Base-by-base conservation (phyloP, 2,113 vertebrate genomes). In the Tauraco erythrolophus region DNA sequence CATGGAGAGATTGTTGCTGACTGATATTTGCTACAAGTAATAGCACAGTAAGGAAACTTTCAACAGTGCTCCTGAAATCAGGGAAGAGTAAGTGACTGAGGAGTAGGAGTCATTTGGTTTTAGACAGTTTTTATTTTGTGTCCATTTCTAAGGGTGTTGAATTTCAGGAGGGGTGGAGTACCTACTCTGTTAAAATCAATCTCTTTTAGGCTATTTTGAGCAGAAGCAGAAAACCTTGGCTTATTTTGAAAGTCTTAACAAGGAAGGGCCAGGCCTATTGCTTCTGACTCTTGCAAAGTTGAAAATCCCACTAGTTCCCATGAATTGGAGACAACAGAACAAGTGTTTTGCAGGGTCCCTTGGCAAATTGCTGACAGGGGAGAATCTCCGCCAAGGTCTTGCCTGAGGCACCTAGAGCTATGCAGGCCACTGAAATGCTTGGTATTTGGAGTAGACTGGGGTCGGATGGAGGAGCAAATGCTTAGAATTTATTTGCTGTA, bases 1-100 rank as follows among this genome's bases (percentile, higher is more conserved):
- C 4, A 0, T 1, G 13, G 12, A 3, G 11, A 41, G 7, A 5
- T 48, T 37, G 33, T 16, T 86, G 48, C n/a, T 56, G 43, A 11
- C 65, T 68, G 64, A 1, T 46, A 22, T 1, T 53, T 45, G 39
- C 58, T 33, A 4, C 9, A 35, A 31, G 46, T 81, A 72, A 8
- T 35, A 33, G 31, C 11, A 3, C 31, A 35, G 25, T 10, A 41
- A 33, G 58, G 27, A 60, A 45, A 5, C 13, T 64, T 57, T 51
- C 11, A 48, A 13, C 15, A 33, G 64, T 7, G 19, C 57, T 27
- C 14, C 37, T 71, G 43, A 27, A 41, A 31, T 27, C 3, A 0
- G 58, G 62, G 45, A 56, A 37, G 50, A 33, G 37, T 10, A 31
- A 30, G 24, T 15, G 48, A 17, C 1, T 4, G 35, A n/a, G 48